phyloP scores from a whole-genome alignment of 2,888 invertebrate genomes.

The Pterostichus niger region DNA sequence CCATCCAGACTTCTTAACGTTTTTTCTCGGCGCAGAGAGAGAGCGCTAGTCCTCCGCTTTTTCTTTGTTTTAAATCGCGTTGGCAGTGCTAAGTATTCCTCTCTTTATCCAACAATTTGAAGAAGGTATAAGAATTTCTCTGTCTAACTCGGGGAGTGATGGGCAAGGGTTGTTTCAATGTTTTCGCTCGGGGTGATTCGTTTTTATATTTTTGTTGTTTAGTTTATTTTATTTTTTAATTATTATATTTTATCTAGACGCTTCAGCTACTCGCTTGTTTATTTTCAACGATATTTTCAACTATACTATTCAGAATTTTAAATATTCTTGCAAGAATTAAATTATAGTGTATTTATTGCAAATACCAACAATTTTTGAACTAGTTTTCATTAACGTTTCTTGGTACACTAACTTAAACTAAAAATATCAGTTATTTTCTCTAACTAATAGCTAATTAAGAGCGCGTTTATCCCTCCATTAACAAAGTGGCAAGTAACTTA shows the following conservation, averaged over 20 bases:
- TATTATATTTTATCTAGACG: constrained; percentile 49
- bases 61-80: constrained; percentile 65
- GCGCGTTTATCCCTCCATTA: no score
- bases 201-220: constrained; percentile 58
- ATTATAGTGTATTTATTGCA: no score
- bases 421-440: no score
- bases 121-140: background rate
- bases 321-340: background rate
- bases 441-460: no score
- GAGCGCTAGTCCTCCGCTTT: constrained; percentile 40
- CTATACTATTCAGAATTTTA: constrained; percentile 12
- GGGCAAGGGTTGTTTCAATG: constrained; percentile 56
- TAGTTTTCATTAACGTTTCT: background rate
- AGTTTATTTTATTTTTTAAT: constrained; percentile 29
- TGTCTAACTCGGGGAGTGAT: constrained; percentile 31
- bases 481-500: no score
- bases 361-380: background rate
- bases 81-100: constrained; percentile 19
- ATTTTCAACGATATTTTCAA: background rate
- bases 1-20: constrained; percentile 38
- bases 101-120: constrained; percentile 11
- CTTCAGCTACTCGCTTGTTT: background rate
- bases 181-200: constrained; percentile 58
- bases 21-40: constrained; percentile 51
- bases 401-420: no score